Evolutionary conservation across 2,797 vertebrate genomes (phyloP).

Genomic region (Apogon talboti): DNA sequence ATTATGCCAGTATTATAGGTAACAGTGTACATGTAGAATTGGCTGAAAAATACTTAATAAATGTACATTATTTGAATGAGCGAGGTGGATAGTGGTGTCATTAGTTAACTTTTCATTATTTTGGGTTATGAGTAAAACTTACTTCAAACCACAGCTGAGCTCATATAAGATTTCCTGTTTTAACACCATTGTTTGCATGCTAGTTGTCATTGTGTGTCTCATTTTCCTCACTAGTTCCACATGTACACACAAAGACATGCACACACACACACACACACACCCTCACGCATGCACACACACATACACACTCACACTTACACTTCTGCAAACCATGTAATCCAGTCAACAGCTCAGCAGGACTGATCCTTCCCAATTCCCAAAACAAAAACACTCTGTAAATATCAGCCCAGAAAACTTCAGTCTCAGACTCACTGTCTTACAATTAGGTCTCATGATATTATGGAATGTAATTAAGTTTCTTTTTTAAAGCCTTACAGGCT

Average conservation of each 20-base stretch:
- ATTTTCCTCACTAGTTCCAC: no score
- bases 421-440: no score
- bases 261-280: no score
- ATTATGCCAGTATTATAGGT: no score
- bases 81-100: not conserved
- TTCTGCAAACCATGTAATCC: slow-evolving; percentile 21
- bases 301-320: not conserved
- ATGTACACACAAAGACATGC: no score
- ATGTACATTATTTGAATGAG: not conserved
- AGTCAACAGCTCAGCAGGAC: slow-evolving; percentile 9
- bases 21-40: no score
- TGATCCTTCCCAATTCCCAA: slow-evolving; percentile 22
- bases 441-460: no score
- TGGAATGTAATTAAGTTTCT: no score
- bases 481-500: not conserved
- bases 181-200: not conserved
- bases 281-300: no score
- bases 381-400: slow-evolving; percentile 25
- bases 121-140: not conserved
- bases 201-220: not conserved
- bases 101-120: not conserved
- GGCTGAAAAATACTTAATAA: not conserved
- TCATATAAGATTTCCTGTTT: no score
- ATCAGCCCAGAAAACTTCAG: not conserved
- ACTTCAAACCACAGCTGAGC: not conserved